Evolutionary conservation across 2,888 invertebrate genomes (phyloP).

Genomic region (Sinhomidia bicolor): DNA sequence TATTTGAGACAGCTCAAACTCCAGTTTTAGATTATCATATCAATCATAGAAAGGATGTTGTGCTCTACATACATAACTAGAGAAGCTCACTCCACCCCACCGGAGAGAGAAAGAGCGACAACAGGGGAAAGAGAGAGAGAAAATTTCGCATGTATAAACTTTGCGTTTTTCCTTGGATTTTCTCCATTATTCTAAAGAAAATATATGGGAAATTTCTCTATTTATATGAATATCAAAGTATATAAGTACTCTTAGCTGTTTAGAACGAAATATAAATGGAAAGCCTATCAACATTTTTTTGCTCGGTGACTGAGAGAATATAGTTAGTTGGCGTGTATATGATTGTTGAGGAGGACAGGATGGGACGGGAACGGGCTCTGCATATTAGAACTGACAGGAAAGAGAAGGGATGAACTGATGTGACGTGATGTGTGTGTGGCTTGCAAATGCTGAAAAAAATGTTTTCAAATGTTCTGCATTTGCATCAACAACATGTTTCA

Average conservation of each 20-base stretch:
- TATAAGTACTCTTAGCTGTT: too few relatives aligned
- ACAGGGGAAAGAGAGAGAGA: neutral
- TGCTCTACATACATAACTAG: constrained; percentile 22
- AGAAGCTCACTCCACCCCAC: neutral
- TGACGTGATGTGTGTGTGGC: neutral
- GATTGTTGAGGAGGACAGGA: constrained; percentile 28
- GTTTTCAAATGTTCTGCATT: constrained; percentile 20
- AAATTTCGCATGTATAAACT: neutral
- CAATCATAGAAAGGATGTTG: constrained; percentile 41
- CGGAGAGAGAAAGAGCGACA: neutral
- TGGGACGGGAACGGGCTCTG: constrained; percentile 35
- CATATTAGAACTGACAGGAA: constrained; percentile 57
- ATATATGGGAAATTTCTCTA: too few relatives aligned
- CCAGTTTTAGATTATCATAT: constrained; percentile 41
- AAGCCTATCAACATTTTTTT: too few relatives aligned
- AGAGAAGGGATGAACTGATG: constrained; percentile 34
- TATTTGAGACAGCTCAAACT: neutral
- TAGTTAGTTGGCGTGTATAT: too few relatives aligned
- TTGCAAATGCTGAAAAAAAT: constrained; percentile 42
- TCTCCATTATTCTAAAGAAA: too few relatives aligned
- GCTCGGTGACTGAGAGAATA: too few relatives aligned
- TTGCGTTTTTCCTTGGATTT: neutral
- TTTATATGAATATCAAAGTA: too few relatives aligned
- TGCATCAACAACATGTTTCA: constrained; percentile 22
- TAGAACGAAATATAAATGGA: too few relatives aligned